Conservation (phyloP, 2,797 vertebrate species). For the Caiman crocodilus region DNA sequence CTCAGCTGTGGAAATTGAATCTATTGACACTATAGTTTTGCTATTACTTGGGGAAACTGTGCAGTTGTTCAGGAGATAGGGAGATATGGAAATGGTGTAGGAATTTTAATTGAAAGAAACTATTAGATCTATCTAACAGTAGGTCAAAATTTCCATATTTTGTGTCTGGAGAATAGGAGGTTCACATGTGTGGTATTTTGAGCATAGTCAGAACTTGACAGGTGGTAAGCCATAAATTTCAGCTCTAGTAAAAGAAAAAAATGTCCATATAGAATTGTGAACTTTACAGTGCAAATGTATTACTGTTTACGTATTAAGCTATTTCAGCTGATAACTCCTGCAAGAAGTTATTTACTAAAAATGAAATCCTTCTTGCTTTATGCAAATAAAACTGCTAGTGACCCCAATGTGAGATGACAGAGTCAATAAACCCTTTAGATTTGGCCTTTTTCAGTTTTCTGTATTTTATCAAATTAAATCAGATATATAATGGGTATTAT, state of each 20-base stretch:
- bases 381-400: background rate
- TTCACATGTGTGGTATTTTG: slow-evolving; percentile 27
- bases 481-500: background rate
- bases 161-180: background rate
- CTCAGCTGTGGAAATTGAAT: background rate
- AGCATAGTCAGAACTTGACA: slow-evolving; percentile 36
- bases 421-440: background rate
- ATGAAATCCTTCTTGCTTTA: background rate
- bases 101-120: slow-evolving; percentile 29
- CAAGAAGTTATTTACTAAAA: background rate
- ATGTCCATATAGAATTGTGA: background rate
- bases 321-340: background rate
- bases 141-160: slow-evolving; percentile 54
- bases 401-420: background rate
- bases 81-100: background rate
- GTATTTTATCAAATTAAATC: background rate
- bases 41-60: background rate
- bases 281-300: background rate
- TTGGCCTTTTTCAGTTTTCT: background rate
- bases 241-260: background rate
- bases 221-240: slow-evolving; percentile 6
- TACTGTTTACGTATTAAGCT: background rate
- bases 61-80: background rate
- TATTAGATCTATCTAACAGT: slow-evolving; percentile 15
- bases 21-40: background rate